Evolutionary conservation across 1,140 invertebrate species (phyloP).

Genomic region (Zaprionus davidi): DNA sequence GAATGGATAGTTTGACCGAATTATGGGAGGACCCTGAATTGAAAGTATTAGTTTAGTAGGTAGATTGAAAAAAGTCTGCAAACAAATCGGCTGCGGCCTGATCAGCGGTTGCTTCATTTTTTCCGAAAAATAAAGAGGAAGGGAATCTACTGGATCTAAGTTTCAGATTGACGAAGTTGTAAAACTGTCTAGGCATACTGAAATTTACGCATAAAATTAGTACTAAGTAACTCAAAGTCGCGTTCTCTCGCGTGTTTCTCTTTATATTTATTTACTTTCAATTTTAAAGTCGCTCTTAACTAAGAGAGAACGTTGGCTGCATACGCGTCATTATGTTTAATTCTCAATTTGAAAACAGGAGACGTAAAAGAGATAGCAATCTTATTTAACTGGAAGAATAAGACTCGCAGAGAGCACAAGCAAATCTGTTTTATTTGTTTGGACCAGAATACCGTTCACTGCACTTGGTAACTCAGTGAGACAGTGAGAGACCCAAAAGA

Average conservation of each 20-base stretch:
- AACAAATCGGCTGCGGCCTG: no score
- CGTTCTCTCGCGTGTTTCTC: background rate
- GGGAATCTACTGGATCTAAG: no score
- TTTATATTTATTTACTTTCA: background rate
- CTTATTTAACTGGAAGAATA: background rate
- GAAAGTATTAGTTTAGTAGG: no score
- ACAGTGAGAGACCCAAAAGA: background rate
- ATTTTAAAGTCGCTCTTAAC: background rate
- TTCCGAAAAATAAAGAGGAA: no score
- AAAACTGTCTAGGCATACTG: no score
- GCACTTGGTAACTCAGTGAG: background rate
- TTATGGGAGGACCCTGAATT: no score
- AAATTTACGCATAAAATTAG: no score
- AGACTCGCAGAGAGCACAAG: background rate
- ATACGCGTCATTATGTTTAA: no score
- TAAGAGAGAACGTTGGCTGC: background rate
- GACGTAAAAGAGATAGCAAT: background rate
- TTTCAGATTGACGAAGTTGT: no score
- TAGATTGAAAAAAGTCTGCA: no score
- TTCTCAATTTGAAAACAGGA: background rate
- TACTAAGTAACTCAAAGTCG: background rate
- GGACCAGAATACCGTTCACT: background rate
- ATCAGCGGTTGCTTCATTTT: no score
- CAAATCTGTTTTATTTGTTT: background rate
- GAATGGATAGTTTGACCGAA: no score